Conservation (phyloP, 1,140 invertebrate genomes). For the Aphelenchoides avenae region DNA sequence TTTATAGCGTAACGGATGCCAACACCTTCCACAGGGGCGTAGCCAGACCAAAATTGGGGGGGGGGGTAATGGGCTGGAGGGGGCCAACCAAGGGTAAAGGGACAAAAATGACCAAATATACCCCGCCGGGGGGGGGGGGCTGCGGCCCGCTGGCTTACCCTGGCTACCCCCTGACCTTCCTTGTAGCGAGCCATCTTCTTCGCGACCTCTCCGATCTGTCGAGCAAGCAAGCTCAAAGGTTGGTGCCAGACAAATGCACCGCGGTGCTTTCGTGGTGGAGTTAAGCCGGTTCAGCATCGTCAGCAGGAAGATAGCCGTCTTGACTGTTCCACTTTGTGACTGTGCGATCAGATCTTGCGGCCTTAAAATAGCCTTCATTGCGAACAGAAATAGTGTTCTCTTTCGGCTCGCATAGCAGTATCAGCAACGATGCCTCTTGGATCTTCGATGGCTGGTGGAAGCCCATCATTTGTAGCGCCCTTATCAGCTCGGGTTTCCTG, state of each 20-base stretch:
- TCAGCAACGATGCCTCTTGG: slow-evolving; percentile 89
- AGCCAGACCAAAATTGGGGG: too few species aligned
- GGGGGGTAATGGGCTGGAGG: too few species aligned
- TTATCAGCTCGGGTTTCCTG: slow-evolving; percentile 36
- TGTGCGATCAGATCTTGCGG: slow-evolving; percentile 97
- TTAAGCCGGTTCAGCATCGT: slow-evolving; percentile 94
- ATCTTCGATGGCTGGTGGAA: slow-evolving; percentile 97
- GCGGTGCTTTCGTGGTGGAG: slow-evolving; percentile 72
- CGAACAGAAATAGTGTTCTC: too few species aligned
- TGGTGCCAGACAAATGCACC: slow-evolving; percentile 82
- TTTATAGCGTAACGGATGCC: slow-evolving; percentile 83
- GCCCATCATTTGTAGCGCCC: slow-evolving; percentile 71
- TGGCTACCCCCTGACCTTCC: too few species aligned
- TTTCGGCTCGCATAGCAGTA: slow-evolving; percentile 79
- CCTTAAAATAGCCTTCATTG: slow-evolving; percentile 61
- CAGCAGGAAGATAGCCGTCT: slow-evolving; percentile 94
- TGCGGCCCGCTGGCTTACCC: too few species aligned
- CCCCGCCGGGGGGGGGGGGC: too few species aligned
- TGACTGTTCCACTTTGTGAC: slow-evolving; percentile 96
- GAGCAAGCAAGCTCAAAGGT: slow-evolving; percentile 94
- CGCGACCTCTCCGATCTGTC: slow-evolving; percentile 87
- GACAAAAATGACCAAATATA: too few species aligned
- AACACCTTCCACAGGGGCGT: slow-evolving; percentile 81
- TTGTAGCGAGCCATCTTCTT: slow-evolving; percentile 86
- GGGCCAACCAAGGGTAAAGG: too few species aligned